Conservation (phyloP, 2,797 vertebrate species). For the Acanthis flammea region DNA sequence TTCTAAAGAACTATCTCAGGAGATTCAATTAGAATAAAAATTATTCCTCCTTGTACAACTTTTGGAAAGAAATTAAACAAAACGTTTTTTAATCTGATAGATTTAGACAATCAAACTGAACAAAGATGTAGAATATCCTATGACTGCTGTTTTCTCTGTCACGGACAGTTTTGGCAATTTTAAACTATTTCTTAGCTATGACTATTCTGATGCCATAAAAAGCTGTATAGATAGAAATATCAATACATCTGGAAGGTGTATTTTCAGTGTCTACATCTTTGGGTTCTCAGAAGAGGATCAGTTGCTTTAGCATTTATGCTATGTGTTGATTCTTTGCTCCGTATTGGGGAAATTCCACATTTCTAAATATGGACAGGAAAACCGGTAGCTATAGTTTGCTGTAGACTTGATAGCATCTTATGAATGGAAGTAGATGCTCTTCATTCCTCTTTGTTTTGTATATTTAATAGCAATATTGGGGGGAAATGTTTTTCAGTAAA, state of each 20-base stretch:
- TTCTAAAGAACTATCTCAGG: neutral
- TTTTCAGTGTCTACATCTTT: neutral
- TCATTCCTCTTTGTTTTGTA: constrained; percentile 21
- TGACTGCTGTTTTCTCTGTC: neutral
- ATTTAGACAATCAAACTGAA: neutral
- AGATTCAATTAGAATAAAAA: neutral
- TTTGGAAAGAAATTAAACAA: neutral
- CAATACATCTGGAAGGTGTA: neutral
- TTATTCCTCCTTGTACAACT: neutral
- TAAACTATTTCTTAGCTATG: neutral
- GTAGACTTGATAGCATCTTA: constrained; percentile 45
- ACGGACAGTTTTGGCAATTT: neutral
- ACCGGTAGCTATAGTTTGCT: constrained; percentile 39
- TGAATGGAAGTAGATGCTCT: constrained; percentile 49
- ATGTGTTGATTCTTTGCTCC: neutral
- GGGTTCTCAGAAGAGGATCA: neutral
- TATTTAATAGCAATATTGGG: constrained; percentile 55
- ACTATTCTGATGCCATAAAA: neutral
- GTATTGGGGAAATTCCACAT: neutral
- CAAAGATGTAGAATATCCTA: neutral
- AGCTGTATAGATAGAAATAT: neutral
- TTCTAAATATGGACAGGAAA: constrained; percentile 37
- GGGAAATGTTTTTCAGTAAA: constrained; percentile 35
- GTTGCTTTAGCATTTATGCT: neutral
- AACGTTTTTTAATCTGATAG: neutral